A percentile compares a stretch with the other conserved stretches of the same genome.
These are phyloP conservation scores for Prionchulus punctatus DNA, from an alignment of 2,888 invertebrate genomes.

Conservation along the genomic window DNA sequence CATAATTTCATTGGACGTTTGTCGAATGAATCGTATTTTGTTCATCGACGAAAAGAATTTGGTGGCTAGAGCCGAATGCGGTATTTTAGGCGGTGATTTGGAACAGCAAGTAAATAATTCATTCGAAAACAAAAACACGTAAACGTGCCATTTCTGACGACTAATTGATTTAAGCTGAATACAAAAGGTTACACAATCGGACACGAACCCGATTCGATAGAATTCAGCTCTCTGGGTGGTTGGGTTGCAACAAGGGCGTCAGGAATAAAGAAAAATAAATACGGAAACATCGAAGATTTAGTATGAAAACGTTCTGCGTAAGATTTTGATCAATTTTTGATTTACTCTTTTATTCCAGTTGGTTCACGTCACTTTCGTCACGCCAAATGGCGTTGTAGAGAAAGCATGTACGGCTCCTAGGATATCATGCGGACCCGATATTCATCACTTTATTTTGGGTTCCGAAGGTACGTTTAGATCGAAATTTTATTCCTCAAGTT, in stretches of 20 bases:
- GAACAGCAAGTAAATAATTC: conserved; percentile 57
- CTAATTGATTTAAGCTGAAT: conserved; percentile 16
- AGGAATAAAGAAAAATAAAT: conserved; percentile 98
- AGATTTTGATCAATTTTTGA: background rate
- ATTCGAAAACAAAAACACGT: no score
- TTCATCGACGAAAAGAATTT: conserved; percentile 78
- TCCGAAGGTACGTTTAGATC: conserved; percentile 53
- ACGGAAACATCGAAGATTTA: conserved; percentile 91
- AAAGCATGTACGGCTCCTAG: conserved; percentile 48
- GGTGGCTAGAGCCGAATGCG: conserved; percentile 65
- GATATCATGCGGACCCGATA: conserved; percentile 82
- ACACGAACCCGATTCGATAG: conserved; percentile 94
- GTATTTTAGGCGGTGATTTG: conserved; percentile 82
- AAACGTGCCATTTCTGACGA: no score
- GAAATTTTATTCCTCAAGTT: no score
- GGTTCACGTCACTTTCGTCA: conserved; percentile 72
- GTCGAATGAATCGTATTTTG: conserved; percentile 78
- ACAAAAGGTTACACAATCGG: conserved; percentile 43
- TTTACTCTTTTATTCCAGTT: conserved; percentile 35
- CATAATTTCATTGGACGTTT: conserved; percentile 77
- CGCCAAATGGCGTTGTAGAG: conserved; percentile 63
- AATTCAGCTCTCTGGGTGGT: conserved; percentile 73
- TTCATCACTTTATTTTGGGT: conserved; percentile 45
- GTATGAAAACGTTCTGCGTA: conserved; percentile 19
- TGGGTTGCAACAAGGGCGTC: conserved; percentile 93